A percentile compares a stretch with the other conserved stretches of the same genome.
phyloP scores from a whole-genome alignment of 2,797 vertebrate genomes.

The Gobionotothen gibberifrons region DNA sequence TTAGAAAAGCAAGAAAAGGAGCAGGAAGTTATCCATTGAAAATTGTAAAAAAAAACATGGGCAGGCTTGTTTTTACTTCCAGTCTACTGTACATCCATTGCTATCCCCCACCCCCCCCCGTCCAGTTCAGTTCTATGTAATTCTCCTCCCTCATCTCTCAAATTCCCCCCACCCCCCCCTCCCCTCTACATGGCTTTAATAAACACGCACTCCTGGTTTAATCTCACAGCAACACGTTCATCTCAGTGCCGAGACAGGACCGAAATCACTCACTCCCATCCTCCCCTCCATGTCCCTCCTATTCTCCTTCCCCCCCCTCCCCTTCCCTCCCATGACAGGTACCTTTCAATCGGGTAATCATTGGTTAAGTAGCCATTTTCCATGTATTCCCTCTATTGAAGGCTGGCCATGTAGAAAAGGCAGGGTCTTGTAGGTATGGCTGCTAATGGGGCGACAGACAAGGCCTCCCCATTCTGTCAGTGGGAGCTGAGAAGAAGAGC shows the following conservation, averaged over 20 bases:
- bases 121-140: constrained; percentile 16
- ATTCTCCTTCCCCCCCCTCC: constrained; percentile 77
- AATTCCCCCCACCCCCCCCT: constrained; percentile 16
- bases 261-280: constrained; percentile 87
- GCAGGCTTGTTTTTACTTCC: constrained; percentile 7
- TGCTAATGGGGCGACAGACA: constrained; percentile 90
- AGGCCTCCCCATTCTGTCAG: constrained; percentile 84
- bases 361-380: constrained; percentile 88
- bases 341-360: constrained; percentile 92
- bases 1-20: constrained; percentile 20
- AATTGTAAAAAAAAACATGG: not conserved
- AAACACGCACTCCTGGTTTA: constrained; percentile 74
- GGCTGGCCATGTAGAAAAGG: constrained; percentile 77
- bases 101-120: not conserved
- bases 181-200: constrained; percentile 54
- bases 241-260: constrained; percentile 87
- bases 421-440: constrained; percentile 87
- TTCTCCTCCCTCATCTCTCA: constrained; percentile 34
- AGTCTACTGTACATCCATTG: constrained; percentile 20
- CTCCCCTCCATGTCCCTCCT: constrained; percentile 55
- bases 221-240: constrained; percentile 89
- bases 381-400: constrained; percentile 78
- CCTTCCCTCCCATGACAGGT: constrained; percentile 89
- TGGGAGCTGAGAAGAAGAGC: constrained; percentile 64
- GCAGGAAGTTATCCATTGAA: constrained; percentile 27